These are phyloP conservation scores for Patella pellucida DNA, from an alignment of 2,888 invertebrate genomes.

Conservation along the genomic window DNA sequence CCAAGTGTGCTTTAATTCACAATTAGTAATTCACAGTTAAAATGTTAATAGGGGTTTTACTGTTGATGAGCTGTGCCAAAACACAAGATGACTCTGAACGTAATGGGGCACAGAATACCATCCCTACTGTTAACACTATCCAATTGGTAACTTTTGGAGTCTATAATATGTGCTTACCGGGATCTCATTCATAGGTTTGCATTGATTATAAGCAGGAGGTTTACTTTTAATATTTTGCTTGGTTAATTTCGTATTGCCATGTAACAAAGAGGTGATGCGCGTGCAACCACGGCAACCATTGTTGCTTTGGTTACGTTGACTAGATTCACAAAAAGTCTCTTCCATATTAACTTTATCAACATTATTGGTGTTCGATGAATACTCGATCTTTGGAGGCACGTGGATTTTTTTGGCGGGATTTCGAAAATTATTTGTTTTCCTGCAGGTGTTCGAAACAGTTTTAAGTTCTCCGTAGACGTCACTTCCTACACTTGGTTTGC, in stretches of 20 bases:
- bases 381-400: too few species aligned
- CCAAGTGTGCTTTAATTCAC: too few species aligned
- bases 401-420: background rate
- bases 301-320: background rate
- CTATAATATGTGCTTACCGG: background rate
- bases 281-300: conserved; percentile 1
- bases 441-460: background rate
- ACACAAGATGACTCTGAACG: too few species aligned
- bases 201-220: background rate
- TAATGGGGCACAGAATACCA: too few species aligned
- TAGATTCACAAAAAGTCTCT: background rate
- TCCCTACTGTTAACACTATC: background rate
- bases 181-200: background rate
- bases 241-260: background rate
- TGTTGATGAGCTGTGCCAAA: too few species aligned
- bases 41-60: too few species aligned
- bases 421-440: background rate
- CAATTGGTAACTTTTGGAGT: background rate
- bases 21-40: too few species aligned
- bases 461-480: background rate
- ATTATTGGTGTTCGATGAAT: background rate
- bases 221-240: background rate
- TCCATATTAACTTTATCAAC: background rate
- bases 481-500: background rate
- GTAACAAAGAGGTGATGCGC: background rate